Conservation (phyloP, 2,888 invertebrate genomes). For the Ornithoptera alexandrae region DNA sequence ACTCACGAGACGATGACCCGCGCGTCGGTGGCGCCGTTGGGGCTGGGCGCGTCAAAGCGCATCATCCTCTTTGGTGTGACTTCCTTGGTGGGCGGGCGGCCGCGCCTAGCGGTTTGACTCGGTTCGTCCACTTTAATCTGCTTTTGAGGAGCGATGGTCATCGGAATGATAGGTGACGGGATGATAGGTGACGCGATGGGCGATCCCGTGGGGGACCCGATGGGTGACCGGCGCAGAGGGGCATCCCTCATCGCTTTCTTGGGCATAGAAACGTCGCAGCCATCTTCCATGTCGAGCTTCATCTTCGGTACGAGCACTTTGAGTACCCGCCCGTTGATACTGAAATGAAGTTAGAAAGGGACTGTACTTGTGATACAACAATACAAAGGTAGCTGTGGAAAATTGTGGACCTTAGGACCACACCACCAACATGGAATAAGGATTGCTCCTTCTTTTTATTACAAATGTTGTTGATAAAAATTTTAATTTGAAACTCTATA, state of each 20-base stretch:
- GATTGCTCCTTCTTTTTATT: too few relatives aligned
- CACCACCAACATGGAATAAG: too few relatives aligned
- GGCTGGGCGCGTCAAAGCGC: conserved; percentile 65
- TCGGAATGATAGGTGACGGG: too few relatives aligned
- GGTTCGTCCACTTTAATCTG: neutral
- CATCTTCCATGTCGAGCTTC: conserved; percentile 44
- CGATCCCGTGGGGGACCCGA: too few relatives aligned
- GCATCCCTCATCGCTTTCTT: conserved; percentile 31
- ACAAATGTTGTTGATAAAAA: too few relatives aligned
- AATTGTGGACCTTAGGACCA: too few relatives aligned
- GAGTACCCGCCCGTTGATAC: conserved; percentile 54
- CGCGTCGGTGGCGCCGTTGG: conserved; percentile 64
- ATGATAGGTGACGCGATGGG: neutral
- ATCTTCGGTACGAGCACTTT: conserved; percentile 69
- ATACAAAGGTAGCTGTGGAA: too few relatives aligned
- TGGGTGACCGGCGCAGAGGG: conserved; percentile 20
- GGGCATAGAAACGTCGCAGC: conserved; percentile 38
- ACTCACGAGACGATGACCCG: conserved; percentile 64
- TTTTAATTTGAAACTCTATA: too few relatives aligned
- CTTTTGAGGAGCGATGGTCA: too few relatives aligned
- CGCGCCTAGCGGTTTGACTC: neutral
- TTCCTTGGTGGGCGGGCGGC: neutral
- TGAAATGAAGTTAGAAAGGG: conserved; percentile 30
- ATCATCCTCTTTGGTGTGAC: conserved; percentile 30
- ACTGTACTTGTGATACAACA: too few relatives aligned